Conservation (phyloP, 2,888 invertebrate genomes). For the Pristionchus maxplancki region DNA sequence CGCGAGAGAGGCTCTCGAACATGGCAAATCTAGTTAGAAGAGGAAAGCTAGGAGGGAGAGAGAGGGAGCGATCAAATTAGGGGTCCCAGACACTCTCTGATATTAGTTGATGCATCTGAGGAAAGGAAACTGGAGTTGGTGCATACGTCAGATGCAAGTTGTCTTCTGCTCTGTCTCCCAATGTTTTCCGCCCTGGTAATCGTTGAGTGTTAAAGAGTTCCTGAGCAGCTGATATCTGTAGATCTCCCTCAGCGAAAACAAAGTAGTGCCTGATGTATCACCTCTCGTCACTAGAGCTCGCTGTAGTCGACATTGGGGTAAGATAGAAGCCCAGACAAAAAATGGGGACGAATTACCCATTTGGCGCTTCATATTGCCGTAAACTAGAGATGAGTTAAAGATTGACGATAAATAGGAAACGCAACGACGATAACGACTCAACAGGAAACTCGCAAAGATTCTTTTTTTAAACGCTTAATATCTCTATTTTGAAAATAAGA, state of each 20-base stretch:
- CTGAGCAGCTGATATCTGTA: neutral
- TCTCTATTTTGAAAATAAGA: too few species aligned
- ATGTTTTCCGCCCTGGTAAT: neutral
- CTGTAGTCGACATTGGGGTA: too few species aligned
- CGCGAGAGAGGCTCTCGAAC: neutral
- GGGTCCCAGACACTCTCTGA: neutral
- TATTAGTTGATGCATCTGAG: neutral
- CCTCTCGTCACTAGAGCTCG: neutral
- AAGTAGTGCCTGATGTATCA: neutral
- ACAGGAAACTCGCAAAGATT: too few species aligned
- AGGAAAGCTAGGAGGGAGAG: neutral
- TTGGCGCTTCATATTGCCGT: too few species aligned
- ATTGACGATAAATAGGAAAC: too few species aligned
- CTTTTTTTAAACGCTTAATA: too few species aligned
- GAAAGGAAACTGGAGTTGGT: neutral
- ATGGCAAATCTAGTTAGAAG: slow-evolving; percentile 30
- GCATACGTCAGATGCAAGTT: neutral
- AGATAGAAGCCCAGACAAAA: too few species aligned
- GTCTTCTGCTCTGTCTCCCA: too few species aligned
- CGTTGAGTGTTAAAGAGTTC: neutral
- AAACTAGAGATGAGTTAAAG: too few species aligned
- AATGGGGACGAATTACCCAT: too few species aligned
- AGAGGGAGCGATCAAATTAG: slow-evolving; percentile 15
- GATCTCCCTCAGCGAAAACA: neutral
- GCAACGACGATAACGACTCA: too few species aligned